Base-by-base conservation (phyloP, 1,140 invertebrate genomes). In the Cydia amplana region DNA sequence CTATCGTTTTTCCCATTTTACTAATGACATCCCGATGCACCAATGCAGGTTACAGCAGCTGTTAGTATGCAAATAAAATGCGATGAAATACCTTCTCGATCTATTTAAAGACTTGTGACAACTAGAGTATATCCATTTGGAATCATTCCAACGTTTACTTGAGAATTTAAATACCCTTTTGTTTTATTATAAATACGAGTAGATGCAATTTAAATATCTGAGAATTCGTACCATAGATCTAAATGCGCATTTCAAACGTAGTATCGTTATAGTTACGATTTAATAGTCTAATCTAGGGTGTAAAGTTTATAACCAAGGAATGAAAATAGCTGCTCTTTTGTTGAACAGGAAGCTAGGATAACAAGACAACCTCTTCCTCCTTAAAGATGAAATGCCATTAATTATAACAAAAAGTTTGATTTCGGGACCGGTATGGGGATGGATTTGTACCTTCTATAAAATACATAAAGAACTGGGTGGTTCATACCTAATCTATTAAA, bases 51-150 rank as follows among this genome's bases (percentile, higher is more conserved):
- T 76, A 78, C 77, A 77, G 82, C 79, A 85, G 83, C 80, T 85
- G 81, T 87, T 75, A 36, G 46, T 75, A 81, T 77, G 80, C 78
- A 86, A 89, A 86, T 87, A 86, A 85, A 82, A 83, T 82, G 80
- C 75, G 82, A 85, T 89, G 85, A 88, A 87, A 89, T 87, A 90
- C 83, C 82, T 86, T 81, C 79, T 72, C 60, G 76, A 51, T 78
- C 85, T 90, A 90, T 90, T 89, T 90, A 83, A 80, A 84, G 82
- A 84, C 64, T 72, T 82, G 84, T 83, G 85, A 90, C 85, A 85
- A 87, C 83, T 83, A 86, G 83, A 85, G 78, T 82, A 84, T 79
- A 82, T 83, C 79, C 77, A 79, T 84, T 91, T 91, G 89, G 89
- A 89, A 82, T 85, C 80, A 83, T 75, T 88, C 88, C 89, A 91